phyloP scores from a whole-genome alignment of 2,113 vertebrate genomes.

The Hyla sarda region DNA sequence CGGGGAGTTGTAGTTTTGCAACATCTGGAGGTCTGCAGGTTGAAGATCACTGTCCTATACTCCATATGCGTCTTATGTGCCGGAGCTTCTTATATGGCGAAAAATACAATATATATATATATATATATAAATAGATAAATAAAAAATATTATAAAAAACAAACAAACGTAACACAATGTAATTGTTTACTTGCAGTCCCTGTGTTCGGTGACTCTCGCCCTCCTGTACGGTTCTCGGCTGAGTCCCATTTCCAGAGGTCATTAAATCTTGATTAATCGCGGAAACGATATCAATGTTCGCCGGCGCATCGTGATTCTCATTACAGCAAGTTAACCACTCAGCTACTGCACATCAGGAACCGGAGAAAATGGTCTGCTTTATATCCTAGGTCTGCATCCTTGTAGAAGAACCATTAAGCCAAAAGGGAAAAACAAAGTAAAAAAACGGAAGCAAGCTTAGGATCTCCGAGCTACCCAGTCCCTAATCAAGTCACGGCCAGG shows the following conservation, averaged over 20 bases:
- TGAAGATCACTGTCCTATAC: too few relatives aligned
- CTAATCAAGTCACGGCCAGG: conserved; percentile 31
- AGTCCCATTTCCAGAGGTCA: conserved; percentile 48
- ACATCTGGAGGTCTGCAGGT: too few relatives aligned
- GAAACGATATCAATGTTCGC: conserved; percentile 42
- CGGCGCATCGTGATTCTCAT: conserved; percentile 47
- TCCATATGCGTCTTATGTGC: too few relatives aligned
- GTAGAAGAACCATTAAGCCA: background rate
- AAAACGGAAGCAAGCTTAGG: background rate
- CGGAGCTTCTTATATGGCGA: too few relatives aligned
- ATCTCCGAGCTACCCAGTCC: background rate
- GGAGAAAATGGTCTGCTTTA: background rate
- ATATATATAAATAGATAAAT: too few relatives aligned
- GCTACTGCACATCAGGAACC: background rate
- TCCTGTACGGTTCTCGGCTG: conserved; percentile 18
- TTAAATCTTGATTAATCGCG: conserved; percentile 55
- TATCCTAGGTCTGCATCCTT: background rate
- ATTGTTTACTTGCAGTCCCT: background rate
- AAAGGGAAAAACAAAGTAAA: background rate
- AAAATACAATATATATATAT: too few relatives aligned
- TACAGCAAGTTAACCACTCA: conserved; percentile 44
- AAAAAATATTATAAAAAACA: too few relatives aligned
- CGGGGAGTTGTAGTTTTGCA: too few relatives aligned
- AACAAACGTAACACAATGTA: too few relatives aligned
- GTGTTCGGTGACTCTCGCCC: background rate